Conservation (phyloP, 30 jellyfish, hydroid and myxozoan genomes). For the Phacellophora camtschatica region DNA sequence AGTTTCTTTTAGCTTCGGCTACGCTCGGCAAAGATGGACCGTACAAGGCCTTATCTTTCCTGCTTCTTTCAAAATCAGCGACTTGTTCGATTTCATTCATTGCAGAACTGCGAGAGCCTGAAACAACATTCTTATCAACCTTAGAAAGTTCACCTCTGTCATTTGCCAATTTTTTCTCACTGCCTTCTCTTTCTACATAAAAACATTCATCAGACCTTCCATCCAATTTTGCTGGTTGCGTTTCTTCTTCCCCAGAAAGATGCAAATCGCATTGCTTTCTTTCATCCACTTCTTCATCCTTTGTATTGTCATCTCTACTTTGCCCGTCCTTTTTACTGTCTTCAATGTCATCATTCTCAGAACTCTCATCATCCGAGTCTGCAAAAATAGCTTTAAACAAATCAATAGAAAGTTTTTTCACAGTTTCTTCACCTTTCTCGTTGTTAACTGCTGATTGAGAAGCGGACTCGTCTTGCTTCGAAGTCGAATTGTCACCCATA, state of each 20-base stretch:
- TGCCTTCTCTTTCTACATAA: no score
- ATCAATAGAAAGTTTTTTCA: constrained; percentile 74
- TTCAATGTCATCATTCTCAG: not conserved
- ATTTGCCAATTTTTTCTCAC: no score
- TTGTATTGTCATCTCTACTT: not conserved
- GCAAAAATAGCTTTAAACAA: constrained; percentile 92
- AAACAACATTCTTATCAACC: no score
- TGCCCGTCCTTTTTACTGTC: not conserved
- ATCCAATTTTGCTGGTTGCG: no score
- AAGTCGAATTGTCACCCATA: not conserved
- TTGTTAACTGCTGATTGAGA: not conserved
- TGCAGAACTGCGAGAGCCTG: no score
- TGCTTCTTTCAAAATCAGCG: not conserved
- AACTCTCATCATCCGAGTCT: constrained; percentile 30
- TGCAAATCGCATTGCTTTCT: no score
- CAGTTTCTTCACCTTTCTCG: not conserved
- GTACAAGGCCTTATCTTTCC: not conserved
- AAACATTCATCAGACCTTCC: no score
- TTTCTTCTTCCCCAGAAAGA: no score
- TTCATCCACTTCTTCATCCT: not conserved
- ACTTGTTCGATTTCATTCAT: not conserved
- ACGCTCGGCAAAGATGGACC: not conserved
- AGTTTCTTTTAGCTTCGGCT: not conserved
- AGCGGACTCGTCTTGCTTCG: not conserved
- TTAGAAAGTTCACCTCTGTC: no score